Evolutionary conservation across 2,797 vertebrate genomes (phyloP).

Genomic region (Phalloptychus januarius): DNA sequence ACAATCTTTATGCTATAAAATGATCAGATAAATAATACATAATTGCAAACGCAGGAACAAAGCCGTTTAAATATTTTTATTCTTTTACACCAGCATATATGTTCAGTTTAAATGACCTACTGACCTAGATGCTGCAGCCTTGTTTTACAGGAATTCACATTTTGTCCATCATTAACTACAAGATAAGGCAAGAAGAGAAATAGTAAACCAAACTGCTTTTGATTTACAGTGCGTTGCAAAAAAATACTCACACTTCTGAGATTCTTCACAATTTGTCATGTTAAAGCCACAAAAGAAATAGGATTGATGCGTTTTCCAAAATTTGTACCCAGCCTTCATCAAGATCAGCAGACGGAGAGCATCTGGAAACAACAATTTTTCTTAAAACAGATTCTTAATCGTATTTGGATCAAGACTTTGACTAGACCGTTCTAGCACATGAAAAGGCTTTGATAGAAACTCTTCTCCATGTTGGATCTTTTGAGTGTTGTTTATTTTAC

Average conservation of each 20-base stretch:
- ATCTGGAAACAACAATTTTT: background rate
- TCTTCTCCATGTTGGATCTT: background rate
- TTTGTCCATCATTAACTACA: background rate
- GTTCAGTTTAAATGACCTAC: background rate
- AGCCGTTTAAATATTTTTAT: background rate
- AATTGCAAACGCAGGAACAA: background rate
- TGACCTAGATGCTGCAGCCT: background rate
- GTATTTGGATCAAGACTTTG: background rate
- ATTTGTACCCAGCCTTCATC: background rate
- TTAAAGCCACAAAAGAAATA: background rate
- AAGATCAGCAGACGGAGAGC: background rate
- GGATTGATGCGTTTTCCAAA: background rate
- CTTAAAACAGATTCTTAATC: background rate
- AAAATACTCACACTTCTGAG: background rate
- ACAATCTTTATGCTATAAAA: background rate
- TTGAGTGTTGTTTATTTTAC: background rate
- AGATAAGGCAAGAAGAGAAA: conserved; percentile 20
- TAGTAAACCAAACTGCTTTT: background rate
- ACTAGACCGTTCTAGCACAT: background rate
- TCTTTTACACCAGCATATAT: background rate
- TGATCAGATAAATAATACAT: background rate
- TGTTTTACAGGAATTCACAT: conserved; percentile 10
- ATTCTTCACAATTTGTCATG: background rate
- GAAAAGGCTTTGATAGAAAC: background rate
- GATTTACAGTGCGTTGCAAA: background rate